phyloP scores from a whole-genome alignment of 30 jellyfish, hydroid and myxozoan species.

The Hydractinia symbiolongicarpus region DNA sequence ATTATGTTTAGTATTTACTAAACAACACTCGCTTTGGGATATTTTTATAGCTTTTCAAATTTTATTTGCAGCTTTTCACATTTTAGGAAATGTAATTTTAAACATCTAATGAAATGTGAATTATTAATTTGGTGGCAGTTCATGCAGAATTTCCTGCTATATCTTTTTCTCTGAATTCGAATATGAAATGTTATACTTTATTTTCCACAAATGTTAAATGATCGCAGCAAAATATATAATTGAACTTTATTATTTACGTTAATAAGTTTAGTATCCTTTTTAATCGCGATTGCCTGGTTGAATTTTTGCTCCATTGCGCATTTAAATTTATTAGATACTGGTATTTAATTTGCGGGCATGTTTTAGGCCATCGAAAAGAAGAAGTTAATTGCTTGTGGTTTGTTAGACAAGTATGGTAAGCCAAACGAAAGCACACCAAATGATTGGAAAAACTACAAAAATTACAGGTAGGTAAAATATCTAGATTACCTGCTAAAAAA shows the following conservation, averaged over 20 bases:
- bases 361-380: conserved; percentile 72
- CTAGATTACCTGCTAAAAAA: neutral
- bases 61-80: neutral
- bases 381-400: conserved; percentile 85
- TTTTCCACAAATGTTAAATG: too few relatives aligned
- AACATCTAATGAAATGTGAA: neutral
- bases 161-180: too few relatives aligned
- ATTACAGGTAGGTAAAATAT: conserved; percentile 45
- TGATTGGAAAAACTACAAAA: conserved; percentile 76
- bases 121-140: too few relatives aligned
- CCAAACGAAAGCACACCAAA: conserved; percentile 91
- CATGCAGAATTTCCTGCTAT: too few relatives aligned
- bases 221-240: too few relatives aligned
- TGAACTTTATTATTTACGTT: too few relatives aligned
- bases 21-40: neutral
- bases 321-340: neutral
- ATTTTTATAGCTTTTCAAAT: neutral
- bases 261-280: too few relatives aligned
- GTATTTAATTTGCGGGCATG: neutral
- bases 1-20: too few relatives aligned
- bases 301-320: too few relatives aligned
- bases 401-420: conserved; percentile 84
- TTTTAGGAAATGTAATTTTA: neutral
- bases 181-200: too few relatives aligned
- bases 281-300: too few relatives aligned